Conservation (phyloP, 2,888 invertebrate genomes). For the Carabus problematicus region DNA sequence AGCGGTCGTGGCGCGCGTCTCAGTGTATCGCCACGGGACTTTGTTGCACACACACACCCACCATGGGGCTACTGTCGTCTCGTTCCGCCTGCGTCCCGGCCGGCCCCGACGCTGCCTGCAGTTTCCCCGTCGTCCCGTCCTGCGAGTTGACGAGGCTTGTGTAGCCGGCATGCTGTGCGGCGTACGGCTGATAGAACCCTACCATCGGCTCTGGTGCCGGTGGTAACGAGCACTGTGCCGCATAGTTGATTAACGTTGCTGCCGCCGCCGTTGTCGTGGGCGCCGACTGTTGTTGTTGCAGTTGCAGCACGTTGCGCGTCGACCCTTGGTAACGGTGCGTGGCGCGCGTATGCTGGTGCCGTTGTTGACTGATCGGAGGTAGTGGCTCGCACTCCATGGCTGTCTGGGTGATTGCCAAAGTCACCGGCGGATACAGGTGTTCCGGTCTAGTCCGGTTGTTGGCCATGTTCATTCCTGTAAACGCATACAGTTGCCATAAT, state of each 20-base stretch:
- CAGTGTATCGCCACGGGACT: slow-evolving; percentile 92
- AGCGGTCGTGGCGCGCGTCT: slow-evolving; percentile 44
- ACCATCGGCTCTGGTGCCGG: slow-evolving; percentile 55
- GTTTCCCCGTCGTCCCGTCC: slow-evolving; percentile 54
- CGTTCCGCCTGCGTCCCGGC: slow-evolving; percentile 60
- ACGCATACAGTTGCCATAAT: too few species aligned
- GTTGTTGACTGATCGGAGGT: slow-evolving; percentile 55
- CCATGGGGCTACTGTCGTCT: slow-evolving; percentile 79
- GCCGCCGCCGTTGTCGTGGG: slow-evolving; percentile 18
- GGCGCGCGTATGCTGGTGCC: slow-evolving; percentile 50
- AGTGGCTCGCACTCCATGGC: slow-evolving; percentile 85
- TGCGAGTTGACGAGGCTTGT: slow-evolving; percentile 45
- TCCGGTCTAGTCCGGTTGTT: slow-evolving; percentile 56
- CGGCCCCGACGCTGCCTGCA: slow-evolving; percentile 54
- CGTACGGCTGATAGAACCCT: slow-evolving; percentile 54
- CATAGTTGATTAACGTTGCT: slow-evolving; percentile 59
- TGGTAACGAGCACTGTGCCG: slow-evolving; percentile 55
- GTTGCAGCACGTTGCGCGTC: slow-evolving; percentile 42
- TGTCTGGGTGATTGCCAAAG: slow-evolving; percentile 51
- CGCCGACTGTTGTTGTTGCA: slow-evolving; percentile 45
- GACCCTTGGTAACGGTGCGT: slow-evolving; percentile 46
- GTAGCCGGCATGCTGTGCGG: slow-evolving; percentile 55
- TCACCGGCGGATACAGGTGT: slow-evolving; percentile 51
- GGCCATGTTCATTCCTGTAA: slow-evolving; percentile 61
- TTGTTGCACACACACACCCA: slow-evolving; percentile 89